These are phyloP conservation scores for Malachius bipustulatus DNA, from an alignment of 2,888 invertebrate genomes.

Conservation along the genomic window DNA sequence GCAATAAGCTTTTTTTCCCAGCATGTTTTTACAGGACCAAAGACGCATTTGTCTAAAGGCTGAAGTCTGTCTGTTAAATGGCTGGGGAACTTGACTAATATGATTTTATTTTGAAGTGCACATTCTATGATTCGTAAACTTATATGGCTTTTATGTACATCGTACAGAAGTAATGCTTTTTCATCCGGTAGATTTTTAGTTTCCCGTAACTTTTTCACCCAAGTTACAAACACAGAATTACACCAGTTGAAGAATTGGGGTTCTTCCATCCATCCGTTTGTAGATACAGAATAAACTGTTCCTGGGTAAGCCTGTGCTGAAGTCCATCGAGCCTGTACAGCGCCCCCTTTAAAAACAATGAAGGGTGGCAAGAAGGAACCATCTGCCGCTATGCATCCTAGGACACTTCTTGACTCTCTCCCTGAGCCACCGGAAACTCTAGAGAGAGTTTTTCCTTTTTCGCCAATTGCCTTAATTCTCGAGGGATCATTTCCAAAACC, in stretches of 20 bases:
- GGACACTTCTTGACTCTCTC: slow-evolving; percentile 21
- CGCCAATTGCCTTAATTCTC: slow-evolving; percentile 20
- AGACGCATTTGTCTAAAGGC: slow-evolving; percentile 15
- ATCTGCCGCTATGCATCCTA: slow-evolving; percentile 21
- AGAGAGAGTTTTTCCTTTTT: slow-evolving; percentile 20
- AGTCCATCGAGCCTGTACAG: slow-evolving; percentile 20
- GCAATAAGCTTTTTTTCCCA: slow-evolving; percentile 18
- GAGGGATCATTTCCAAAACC: slow-evolving; percentile 21
- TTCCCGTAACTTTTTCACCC: not conserved
- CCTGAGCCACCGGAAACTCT: slow-evolving; percentile 23
- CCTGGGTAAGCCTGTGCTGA: slow-evolving; percentile 19
- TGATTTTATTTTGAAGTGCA: slow-evolving; percentile 15
- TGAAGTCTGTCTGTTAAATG: slow-evolving; percentile 19
- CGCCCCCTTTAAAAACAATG: slow-evolving; percentile 23
- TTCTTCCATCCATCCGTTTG: slow-evolving; percentile 24
- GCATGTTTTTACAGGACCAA: slow-evolving; percentile 11
- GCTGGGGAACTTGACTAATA: slow-evolving; percentile 15
- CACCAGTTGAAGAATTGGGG: slow-evolving; percentile 16
- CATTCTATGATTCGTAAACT: slow-evolving; percentile 7
- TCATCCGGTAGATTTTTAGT: slow-evolving; percentile 9
- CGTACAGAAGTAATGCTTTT: slow-evolving; percentile 14
- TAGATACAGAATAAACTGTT: slow-evolving; percentile 19
- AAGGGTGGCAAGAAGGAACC: slow-evolving; percentile 20
- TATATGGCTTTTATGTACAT: slow-evolving; percentile 14
- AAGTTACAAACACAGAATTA: slow-evolving; percentile 8